phyloP scores from a whole-genome alignment of 2,113 vertebrate species.

The Copsychus sechellarum region DNA sequence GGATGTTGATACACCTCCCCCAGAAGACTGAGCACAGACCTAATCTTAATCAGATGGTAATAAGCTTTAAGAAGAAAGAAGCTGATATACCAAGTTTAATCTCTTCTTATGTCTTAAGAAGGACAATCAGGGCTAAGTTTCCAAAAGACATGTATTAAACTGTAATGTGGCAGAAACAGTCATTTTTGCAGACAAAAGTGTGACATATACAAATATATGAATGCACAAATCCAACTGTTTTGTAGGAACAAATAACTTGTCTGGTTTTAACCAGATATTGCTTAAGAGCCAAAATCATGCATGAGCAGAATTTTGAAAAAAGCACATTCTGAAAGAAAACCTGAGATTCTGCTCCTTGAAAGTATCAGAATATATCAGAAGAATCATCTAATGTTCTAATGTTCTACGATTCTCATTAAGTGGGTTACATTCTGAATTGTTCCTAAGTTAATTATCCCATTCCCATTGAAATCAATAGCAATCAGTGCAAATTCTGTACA shows the following conservation, averaged over 20 bases:
- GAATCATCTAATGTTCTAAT: neutral
- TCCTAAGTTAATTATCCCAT: neutral
- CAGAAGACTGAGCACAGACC: neutral
- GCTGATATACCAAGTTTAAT: slow-evolving; percentile 33
- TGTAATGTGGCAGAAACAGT: neutral
- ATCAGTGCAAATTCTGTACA: neutral
- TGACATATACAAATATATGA: neutral
- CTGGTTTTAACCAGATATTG: neutral
- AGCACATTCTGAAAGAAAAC: neutral
- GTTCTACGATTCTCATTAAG: neutral
- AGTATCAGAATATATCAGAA: neutral
- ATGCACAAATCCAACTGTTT: neutral
- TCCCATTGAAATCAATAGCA: neutral
- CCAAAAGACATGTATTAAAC: neutral
- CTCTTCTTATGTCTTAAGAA: slow-evolving; percentile 37
- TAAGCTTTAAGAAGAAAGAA: slow-evolving; percentile 41
- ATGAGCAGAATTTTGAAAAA: neutral
- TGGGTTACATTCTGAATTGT: neutral
- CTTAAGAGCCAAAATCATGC: neutral
- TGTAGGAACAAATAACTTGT: neutral
- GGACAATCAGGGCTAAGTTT: neutral
- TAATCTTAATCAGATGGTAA: slow-evolving; percentile 49
- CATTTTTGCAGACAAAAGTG: neutral
- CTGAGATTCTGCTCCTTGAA: neutral
- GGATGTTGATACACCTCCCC: neutral